These are phyloP conservation scores for Hesperophylax magnus DNA, from an alignment of 1,140 invertebrate genomes.

Conservation along the genomic window DNA sequence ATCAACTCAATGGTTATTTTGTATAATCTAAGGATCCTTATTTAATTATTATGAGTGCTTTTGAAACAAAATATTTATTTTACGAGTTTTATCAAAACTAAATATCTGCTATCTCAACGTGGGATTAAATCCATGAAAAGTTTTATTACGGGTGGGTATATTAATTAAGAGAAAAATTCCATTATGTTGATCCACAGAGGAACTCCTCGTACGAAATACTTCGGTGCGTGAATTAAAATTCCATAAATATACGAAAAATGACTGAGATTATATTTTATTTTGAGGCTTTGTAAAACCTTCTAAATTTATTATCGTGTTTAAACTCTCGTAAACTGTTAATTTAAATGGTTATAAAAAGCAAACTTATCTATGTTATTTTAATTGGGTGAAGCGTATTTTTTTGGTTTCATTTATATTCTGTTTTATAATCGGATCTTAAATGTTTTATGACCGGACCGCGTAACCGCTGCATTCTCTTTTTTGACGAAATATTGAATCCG, in stretches of 20 bases:
- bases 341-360: constrained; percentile 35
- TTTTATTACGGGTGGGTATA: constrained; percentile 4
- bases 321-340: constrained; percentile 34
- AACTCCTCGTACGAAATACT: constrained; percentile 8
- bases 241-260: constrained; percentile 22
- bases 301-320: constrained; percentile 33
- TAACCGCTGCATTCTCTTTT: too few relatives aligned
- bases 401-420: constrained; percentile 13
- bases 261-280: constrained; percentile 11
- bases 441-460: constrained; percentile 8
- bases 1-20: too few relatives aligned
- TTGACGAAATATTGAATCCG: too few relatives aligned
- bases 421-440: constrained; percentile 25
- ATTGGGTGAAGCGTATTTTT: constrained; percentile 23
- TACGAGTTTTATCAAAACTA: background rate
- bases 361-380: constrained; percentile 31
- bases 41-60: too few relatives aligned
- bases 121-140: too few relatives aligned
- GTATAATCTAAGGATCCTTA: too few relatives aligned
- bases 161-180: constrained; percentile 16
- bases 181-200: background rate
- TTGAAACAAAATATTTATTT: background rate
- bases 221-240: constrained; percentile 11
- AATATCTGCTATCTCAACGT: background rate
- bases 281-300: background rate